phyloP scores from a whole-genome alignment of 1,140 invertebrate genomes.

The Laupala kohalensis region DNA sequence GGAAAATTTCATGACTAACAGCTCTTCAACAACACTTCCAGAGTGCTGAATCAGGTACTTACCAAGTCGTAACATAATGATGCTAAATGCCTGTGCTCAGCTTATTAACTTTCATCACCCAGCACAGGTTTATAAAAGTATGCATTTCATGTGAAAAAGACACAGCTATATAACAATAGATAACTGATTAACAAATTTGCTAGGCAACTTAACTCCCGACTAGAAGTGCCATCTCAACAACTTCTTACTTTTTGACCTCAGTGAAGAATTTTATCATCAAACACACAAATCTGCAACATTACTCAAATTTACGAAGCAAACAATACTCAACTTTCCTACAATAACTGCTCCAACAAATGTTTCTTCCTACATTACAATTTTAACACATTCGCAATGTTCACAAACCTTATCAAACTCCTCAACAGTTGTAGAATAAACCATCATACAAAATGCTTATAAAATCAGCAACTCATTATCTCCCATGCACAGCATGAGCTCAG shows the following conservation, averaged over 20 bases:
- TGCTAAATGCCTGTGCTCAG: not conserved
- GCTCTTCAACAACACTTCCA: not conserved
- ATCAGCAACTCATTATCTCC: not conserved
- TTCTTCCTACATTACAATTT: not conserved
- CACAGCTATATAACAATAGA: not conserved
- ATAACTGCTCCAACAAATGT: not conserved
- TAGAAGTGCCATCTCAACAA: not conserved
- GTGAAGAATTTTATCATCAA: not conserved
- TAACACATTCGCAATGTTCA: not conserved
- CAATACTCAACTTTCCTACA: not conserved
- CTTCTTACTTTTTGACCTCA: not conserved
- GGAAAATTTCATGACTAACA: not conserved
- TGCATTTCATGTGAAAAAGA: not conserved
- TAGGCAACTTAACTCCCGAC: not conserved
- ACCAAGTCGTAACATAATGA: not conserved
- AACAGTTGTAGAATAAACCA: not conserved
- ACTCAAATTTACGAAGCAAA: not conserved
- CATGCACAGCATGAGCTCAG: not conserved
- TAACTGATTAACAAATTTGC: not conserved
- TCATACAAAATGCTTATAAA: not conserved
- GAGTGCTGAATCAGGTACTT: not conserved
- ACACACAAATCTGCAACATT: not conserved
- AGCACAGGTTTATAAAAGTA: not conserved
- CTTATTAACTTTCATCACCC: not conserved
- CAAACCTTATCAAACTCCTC: not conserved